These are phyloP conservation scores for Hypomesus transpacificus DNA, from an alignment of 2,113 vertebrate genomes.

Conservation along the genomic window DNA sequence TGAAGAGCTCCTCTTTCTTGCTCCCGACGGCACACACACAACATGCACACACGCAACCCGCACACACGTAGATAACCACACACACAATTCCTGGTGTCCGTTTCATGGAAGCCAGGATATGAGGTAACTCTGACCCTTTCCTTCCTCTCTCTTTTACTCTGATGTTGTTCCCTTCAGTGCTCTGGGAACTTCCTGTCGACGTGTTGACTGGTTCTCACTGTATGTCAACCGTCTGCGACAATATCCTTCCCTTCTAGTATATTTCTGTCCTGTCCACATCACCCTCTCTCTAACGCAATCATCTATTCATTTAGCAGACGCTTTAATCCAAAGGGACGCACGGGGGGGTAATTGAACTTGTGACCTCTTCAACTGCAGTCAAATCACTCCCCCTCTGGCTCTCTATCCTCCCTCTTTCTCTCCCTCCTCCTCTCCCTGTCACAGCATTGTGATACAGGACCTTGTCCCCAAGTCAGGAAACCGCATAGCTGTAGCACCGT, in stretches of 20 bases:
- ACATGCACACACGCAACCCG: neutral
- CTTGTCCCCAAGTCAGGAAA: neutral
- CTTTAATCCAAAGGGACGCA: too few relatives aligned
- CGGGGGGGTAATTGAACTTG: too few relatives aligned
- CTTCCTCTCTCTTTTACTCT: neutral
- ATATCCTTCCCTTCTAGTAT: too few relatives aligned
- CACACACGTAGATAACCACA: neutral
- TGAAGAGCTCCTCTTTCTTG: neutral
- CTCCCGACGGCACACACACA: neutral
- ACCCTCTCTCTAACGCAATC: too few relatives aligned
- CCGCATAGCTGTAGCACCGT: neutral
- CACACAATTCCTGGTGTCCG: neutral
- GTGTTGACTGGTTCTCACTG: conserved; percentile 11
- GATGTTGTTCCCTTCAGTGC: neutral
- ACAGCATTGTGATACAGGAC: neutral
- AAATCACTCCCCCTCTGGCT: neutral
- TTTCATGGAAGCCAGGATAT: conserved; percentile 10
- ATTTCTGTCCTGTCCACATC: too few relatives aligned
- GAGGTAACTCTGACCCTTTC: conserved; percentile 18
- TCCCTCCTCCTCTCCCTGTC: neutral
- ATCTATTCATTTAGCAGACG: too few relatives aligned
- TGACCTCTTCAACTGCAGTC: too few relatives aligned
- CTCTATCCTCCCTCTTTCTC: neutral
- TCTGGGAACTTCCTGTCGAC: conserved; percentile 7
- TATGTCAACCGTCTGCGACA: neutral